A percentile compares a stretch with the other conserved stretches of the same genome.
Evolutionary conservation across 2,797 vertebrate genomes (phyloP).

Genomic region (Morus bassanus): DNA sequence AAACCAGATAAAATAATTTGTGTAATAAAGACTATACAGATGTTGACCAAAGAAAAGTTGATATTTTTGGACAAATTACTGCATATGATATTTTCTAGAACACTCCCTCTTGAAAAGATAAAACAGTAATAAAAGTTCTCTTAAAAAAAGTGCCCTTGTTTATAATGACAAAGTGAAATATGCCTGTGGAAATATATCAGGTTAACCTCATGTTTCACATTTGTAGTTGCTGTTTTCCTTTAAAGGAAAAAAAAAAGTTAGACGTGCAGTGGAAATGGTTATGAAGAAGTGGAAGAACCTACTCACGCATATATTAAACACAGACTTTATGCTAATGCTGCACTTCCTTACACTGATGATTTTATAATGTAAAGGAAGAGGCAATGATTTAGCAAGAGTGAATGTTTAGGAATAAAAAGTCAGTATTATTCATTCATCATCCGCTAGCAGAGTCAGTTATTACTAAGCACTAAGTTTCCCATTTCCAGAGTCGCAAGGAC

Average conservation of each 20-base stretch:
- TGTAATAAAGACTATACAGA: slow-evolving; percentile 32
- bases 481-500: background rate
- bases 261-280: background rate
- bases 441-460: background rate
- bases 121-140: background rate
- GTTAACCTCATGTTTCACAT: background rate
- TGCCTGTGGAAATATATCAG: background rate
- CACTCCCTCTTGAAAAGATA: background rate
- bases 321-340: background rate
- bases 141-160: slow-evolving; percentile 15
- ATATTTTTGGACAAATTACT: slow-evolving; percentile 1
- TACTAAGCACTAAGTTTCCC: background rate
- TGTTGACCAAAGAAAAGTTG: background rate
- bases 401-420: background rate
- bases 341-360: background rate
- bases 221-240: background rate
- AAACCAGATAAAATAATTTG: slow-evolving; percentile 63
- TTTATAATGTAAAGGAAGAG: background rate
- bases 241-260: background rate
- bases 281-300: background rate
- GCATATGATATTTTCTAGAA: slow-evolving; percentile 27
- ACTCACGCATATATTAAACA: background rate
- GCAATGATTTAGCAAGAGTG: background rate
- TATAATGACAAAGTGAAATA: slow-evolving; percentile 4
- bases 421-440: background rate